A percentile compares a stretch with the other conserved stretches of the same genome.
phyloP scores from a whole-genome alignment of 2,113 vertebrate genomes.

The Psophia crepitans region DNA sequence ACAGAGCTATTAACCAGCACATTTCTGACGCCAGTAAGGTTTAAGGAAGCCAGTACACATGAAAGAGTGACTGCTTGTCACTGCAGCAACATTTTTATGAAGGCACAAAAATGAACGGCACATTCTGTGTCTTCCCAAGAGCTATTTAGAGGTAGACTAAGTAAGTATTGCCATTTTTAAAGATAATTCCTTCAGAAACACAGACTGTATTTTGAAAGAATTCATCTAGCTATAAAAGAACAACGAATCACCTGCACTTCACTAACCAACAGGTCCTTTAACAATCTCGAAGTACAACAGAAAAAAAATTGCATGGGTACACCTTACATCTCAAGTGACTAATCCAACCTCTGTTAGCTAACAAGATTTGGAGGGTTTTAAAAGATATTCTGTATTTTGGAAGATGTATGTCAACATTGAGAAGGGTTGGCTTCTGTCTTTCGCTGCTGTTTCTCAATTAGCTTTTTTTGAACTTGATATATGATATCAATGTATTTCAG shows the following conservation, averaged over 20 bases:
- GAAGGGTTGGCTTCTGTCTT: not conserved
- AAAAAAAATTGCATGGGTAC: not conserved
- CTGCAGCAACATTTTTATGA: not conserved
- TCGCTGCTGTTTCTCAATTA: not conserved
- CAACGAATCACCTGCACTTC: not conserved
- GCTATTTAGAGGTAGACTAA: not conserved
- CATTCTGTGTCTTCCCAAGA: not conserved
- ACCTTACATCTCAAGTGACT: not conserved
- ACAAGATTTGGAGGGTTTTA: not conserved
- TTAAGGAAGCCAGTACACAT: not conserved
- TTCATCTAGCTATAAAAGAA: not conserved
- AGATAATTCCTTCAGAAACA: not conserved
- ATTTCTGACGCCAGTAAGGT: not conserved
- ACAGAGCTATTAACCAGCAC: not conserved
- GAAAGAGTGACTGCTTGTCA: not conserved
- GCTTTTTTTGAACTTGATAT: not conserved
- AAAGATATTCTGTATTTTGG: not conserved
- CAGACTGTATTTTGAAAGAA: not conserved
- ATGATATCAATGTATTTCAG: not conserved
- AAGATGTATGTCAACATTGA: not conserved
- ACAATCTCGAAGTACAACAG: not conserved
- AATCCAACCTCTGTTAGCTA: not conserved
- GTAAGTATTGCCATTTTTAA: not conserved
- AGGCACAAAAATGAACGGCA: not conserved
- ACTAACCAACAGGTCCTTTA: not conserved